Evolutionary conservation across 2,797 vertebrate species (phyloP), one percentile per base, ranked within the genome.

Genomic region (Dallia pectoralis): DNA sequence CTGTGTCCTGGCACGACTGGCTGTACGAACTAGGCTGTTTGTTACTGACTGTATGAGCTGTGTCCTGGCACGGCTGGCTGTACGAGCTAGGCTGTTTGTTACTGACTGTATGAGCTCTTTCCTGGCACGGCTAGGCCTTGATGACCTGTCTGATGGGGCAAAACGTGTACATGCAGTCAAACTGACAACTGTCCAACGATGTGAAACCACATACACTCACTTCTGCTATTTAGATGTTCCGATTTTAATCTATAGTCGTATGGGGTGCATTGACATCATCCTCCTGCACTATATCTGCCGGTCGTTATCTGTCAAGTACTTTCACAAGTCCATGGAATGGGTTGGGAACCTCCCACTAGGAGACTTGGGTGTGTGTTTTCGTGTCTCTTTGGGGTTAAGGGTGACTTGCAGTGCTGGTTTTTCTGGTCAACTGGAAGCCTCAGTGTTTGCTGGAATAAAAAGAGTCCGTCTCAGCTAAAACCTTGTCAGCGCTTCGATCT

Each of bases 401-500:
- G 61, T 30, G 25, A 47, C 44, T 71, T 69, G 74, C 56, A 44
- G 25, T 62, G 22, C 79, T 73, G 78, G 73, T 84, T 85, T 84
- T 80, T 83, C 78, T 80, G 76, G 76, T 73, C 65, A 62, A 78
- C 73, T 82, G 49, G 77, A 82, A 77, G 77, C 73, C 29, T 62
- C 70, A 68, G 61, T 36, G 36, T 74, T 68, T 73, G 25, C 72
- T 53, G 44, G 18, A 69, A 19, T 71, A 78, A 80, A 81, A 74
- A 81, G 75, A 82, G 70, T 83, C 81, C 79, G 44, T 14, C 64
- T 76, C 16, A n/a, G 56, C 75, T 84, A 85, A 86, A 87, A 69
- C 72, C 73, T 74, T 81, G 79, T 86, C 81, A 81, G 77, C 67
- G 22, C 82, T 83, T 80, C 82, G 72, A 80, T 65, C 83, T 71